Evolutionary conservation across 2,797 vertebrate genomes (phyloP), one percentile per base, ranked within the genome.

Genomic region (Sebastolobus altivelis): DNA sequence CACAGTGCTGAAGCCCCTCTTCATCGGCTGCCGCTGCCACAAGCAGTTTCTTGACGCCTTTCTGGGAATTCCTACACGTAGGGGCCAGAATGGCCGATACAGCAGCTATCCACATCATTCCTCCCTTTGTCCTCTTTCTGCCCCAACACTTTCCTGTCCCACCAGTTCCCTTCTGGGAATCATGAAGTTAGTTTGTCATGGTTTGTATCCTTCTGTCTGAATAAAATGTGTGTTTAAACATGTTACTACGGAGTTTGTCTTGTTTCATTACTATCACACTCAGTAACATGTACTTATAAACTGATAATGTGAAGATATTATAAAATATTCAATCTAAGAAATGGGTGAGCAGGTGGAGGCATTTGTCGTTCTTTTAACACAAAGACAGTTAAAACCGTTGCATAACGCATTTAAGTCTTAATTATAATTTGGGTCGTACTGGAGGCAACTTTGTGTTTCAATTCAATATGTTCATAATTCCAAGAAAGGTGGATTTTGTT

Each of bases 21-120:
- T 81, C 89, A 86, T 85, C 46, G 74, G 94, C 95, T 97, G 97
- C 94, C 87, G 62, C 97, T 98, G 97, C 90, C 52, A 37, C 69
- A 0, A 70, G 95, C 97, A 97, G 97, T 94, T 92, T 82, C 68
- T 94, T 99, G 98, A 99, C 65, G 96, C 97, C 90, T 80, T 91
- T 92, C 95, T 96, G 96, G 98, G 97, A 99, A 99, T 95, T 97
- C 97, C 96, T 96, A 89, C 59, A 40, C 12, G 37, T 91, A 95
- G 97, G 98, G 96, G 95, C 97, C 95, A 40, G 96, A 94, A 83
- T 83, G 95, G 95, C 96, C 92, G 98, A 99, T 83, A 2, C 58
- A 54, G 93, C 96, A 96, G 94, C 95, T 90, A 69, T 16, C 74
- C 12, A 5, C 73, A 31, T 55, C 63, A 9, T 12, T 68, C 25